Percentiles rank a stretch among this genome's conserved stretches.
phyloP scores from a whole-genome alignment of 1,140 invertebrate genomes.

The Potamilus streckersoni region DNA sequence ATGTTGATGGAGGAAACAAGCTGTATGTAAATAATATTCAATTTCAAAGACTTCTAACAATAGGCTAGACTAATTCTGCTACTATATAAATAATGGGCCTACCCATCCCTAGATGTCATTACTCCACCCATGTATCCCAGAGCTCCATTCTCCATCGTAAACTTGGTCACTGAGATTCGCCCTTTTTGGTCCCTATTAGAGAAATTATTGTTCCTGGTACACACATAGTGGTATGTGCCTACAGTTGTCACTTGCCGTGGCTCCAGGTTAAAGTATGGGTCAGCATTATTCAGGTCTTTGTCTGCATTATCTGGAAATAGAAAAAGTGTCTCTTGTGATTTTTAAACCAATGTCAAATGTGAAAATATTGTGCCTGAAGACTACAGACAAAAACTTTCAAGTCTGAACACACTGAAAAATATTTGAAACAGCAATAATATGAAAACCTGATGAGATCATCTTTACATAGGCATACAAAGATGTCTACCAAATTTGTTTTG shows the following conservation, averaged over 20 bases:
- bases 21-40: background rate
- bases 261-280: constrained; percentile 66
- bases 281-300: constrained; percentile 60
- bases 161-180: constrained; percentile 42
- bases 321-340: too few species aligned
- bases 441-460: too few species aligned
- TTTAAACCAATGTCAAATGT: too few species aligned
- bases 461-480: too few species aligned
- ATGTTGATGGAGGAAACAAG: background rate
- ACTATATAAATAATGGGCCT: constrained; percentile 15
- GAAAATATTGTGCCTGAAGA: too few species aligned
- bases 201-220: constrained; percentile 67
- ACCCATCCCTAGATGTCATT: constrained; percentile 47
- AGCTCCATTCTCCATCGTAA: constrained; percentile 23
- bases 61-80: background rate
- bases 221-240: constrained; percentile 65
- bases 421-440: too few species aligned
- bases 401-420: too few species aligned
- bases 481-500: too few species aligned
- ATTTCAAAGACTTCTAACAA: background rate
- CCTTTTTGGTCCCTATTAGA: constrained; percentile 67
- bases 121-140: constrained; percentile 61
- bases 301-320: too few species aligned
- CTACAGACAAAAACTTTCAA: too few species aligned
- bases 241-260: constrained; percentile 47